These are phyloP conservation scores for Toxotes jaculatrix DNA, from an alignment of 2,113 vertebrate species.

Conservation along the genomic window DNA sequence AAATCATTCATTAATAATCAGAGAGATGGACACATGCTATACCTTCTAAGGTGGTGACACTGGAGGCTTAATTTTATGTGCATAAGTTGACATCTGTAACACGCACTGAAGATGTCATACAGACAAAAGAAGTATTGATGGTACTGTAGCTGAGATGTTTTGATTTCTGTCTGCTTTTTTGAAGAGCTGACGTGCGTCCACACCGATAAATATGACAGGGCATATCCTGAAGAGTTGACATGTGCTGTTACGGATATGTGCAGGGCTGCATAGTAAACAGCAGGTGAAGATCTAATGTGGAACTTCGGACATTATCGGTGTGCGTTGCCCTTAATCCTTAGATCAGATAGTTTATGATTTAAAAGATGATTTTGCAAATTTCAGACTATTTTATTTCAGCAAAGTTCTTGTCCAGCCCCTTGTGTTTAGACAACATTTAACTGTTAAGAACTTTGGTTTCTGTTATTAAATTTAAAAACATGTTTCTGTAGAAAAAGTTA, in stretches of 20 bases:
- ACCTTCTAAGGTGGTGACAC: conserved; percentile 6
- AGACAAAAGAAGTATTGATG: not conserved
- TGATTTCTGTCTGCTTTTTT: not conserved
- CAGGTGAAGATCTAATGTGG: not conserved
- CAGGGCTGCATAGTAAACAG: not conserved
- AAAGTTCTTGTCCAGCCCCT: not conserved
- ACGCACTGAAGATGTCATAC: not conserved
- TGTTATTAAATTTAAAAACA: not conserved
- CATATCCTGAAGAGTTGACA: not conserved
- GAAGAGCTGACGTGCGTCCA: not conserved
- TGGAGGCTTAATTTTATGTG: not conserved
- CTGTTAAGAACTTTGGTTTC: not conserved
- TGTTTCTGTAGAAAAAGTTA: not conserved
- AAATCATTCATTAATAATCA: conserved; percentile 37
- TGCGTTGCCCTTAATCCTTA: not conserved
- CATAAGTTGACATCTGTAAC: conserved; percentile 1
- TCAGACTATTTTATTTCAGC: not conserved
- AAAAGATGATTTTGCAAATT: not conserved
- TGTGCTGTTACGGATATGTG: not conserved
- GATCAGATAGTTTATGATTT: not conserved
- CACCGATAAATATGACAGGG: not conserved
- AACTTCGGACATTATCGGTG: not conserved
- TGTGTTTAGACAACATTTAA: not conserved
- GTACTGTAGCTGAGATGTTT: not conserved
- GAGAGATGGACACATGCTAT: conserved; percentile 19